phyloP scores from a whole-genome alignment of 2,113 vertebrate species.

The Dasyornis broadbenti region DNA sequence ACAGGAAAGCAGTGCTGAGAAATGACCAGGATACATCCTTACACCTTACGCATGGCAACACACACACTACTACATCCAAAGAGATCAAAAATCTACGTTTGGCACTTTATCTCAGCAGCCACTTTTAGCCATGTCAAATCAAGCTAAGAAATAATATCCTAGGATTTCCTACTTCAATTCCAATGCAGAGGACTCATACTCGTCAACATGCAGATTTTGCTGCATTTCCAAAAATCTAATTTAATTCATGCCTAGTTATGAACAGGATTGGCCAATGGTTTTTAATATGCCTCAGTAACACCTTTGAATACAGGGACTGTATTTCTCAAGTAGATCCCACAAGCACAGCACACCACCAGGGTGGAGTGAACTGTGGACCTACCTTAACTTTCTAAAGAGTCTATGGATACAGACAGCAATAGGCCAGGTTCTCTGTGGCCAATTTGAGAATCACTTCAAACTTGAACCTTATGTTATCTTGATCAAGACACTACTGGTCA shows the following conservation, averaged over 20 bases:
- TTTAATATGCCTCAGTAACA: neutral
- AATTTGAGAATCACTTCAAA: neutral
- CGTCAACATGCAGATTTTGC: neutral
- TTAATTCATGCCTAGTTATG: neutral
- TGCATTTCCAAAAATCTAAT: neutral
- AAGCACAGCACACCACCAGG: neutral
- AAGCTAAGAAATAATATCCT: neutral
- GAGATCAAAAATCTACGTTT: neutral
- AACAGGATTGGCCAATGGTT: neutral
- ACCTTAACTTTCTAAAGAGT: neutral
- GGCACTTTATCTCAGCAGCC: neutral
- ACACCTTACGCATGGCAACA: neutral
- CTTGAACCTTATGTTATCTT: neutral
- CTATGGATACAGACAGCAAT: neutral
- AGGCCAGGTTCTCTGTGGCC: neutral
- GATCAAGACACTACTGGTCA: neutral
- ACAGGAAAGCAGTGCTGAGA: neutral
- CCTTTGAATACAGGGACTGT: neutral
- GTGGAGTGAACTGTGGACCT: neutral
- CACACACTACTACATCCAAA: neutral
- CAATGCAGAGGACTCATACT: rapidly evolving
- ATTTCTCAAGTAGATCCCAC: neutral
- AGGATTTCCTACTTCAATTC: neutral
- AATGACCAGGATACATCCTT: neutral
- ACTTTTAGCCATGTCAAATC: neutral